phyloP scores from a whole-genome alignment of 2,797 vertebrate species.

The Eidolon dupreanum region DNA sequence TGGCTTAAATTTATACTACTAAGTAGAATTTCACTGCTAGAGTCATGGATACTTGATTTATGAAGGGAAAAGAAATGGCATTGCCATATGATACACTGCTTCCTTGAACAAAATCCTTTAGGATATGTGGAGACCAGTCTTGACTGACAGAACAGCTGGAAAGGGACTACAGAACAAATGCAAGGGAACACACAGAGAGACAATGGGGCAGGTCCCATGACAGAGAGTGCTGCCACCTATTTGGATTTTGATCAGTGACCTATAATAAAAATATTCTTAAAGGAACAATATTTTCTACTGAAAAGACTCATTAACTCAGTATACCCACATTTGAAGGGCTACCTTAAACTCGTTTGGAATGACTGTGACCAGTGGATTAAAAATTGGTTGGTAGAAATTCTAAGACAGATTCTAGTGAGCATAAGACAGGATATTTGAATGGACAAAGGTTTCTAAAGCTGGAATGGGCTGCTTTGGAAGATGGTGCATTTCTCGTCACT shows the following conservation, averaged over 20 bases:
- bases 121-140: not conserved
- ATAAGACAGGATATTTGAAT: not conserved
- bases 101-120: conserved; percentile 14
- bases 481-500: not conserved
- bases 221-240: not conserved
- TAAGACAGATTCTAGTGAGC: not conserved
- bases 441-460: not conserved
- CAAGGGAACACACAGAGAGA: not conserved
- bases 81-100: not conserved
- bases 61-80: conserved; percentile 27
- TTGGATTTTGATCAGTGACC: not conserved
- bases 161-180: not conserved
- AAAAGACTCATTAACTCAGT: not conserved
- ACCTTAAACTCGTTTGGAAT: not conserved
- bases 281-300: not conserved
- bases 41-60: conserved; percentile 46
- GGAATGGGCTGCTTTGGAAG: not conserved
- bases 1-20: conserved; percentile 64
- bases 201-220: too few relatives aligned
- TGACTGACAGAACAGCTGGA: conserved; percentile 29
- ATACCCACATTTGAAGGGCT: not conserved
- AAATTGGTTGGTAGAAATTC: not conserved
- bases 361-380: not conserved
- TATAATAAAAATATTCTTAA: not conserved
- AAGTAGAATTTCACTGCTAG: conserved; percentile 49